phyloP scores from a whole-genome alignment of 2,113 vertebrate species.

The Peromyscus leucopus region DNA sequence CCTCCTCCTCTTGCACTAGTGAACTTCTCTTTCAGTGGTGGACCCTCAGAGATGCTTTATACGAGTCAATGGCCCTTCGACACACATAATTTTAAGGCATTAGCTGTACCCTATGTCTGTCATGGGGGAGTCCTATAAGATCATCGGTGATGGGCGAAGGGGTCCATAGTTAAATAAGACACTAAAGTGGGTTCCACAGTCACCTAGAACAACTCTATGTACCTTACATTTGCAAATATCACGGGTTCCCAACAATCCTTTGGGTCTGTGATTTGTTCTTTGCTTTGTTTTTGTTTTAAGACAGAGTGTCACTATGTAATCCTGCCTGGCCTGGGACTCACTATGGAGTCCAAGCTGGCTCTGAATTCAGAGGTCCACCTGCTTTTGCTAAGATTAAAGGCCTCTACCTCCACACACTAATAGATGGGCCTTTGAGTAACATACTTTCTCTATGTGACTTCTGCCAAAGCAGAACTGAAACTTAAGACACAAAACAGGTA shows the following conservation, averaged over 20 bases:
- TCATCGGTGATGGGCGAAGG: background rate
- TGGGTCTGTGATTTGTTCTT: background rate
- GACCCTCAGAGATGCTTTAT: background rate
- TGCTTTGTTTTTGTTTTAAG: background rate
- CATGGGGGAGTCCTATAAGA: background rate
- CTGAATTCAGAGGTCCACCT: background rate
- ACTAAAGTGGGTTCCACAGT: background rate
- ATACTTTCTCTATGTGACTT: background rate
- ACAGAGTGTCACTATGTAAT: background rate
- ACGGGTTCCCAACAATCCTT: background rate
- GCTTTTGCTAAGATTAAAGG: background rate
- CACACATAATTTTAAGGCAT: slow-evolving; percentile 39
- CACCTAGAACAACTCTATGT: background rate
- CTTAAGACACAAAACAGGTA: slow-evolving; percentile 51
- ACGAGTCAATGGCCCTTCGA: slow-evolving; percentile 25
- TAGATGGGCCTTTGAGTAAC: background rate
- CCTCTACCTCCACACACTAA: background rate
- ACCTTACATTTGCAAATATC: background rate
- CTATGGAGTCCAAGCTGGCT: background rate
- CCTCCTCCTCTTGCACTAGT: slow-evolving; percentile 29
- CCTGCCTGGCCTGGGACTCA: background rate
- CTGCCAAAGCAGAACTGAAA: slow-evolving; percentile 23
- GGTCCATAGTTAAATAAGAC: slow-evolving; percentile 43
- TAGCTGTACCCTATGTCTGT: background rate
- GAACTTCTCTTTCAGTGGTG: background rate